A percentile compares a stretch with the other conserved stretches of the same genome.
Evolutionary conservation across 1,140 invertebrate species (phyloP).

Genomic region (Phortica variegata): DNA sequence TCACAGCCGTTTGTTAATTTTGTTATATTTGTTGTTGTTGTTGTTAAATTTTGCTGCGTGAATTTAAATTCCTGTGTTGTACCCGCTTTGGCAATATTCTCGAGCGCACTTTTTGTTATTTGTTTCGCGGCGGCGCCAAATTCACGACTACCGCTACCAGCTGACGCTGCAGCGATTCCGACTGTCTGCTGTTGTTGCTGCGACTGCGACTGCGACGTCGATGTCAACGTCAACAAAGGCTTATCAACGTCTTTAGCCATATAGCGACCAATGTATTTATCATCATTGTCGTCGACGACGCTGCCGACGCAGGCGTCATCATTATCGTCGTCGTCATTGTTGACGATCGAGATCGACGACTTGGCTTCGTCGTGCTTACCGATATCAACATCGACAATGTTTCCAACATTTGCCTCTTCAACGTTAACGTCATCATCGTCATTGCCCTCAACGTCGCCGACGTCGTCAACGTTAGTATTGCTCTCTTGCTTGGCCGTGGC

Average conservation of each 20-base stretch:
- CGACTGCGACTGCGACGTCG: constrained; percentile 9
- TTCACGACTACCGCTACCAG: constrained; percentile 36
- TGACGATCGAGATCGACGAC: constrained; percentile 4
- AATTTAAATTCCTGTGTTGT: constrained; percentile 67
- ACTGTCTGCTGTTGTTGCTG: constrained; percentile 20
- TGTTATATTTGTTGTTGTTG: background rate
- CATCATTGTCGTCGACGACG: background rate
- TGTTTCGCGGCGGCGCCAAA: constrained; percentile 50
- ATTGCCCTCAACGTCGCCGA: background rate
- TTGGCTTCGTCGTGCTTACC: background rate
- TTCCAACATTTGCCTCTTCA: constrained; percentile 15
- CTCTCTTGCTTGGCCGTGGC: background rate
- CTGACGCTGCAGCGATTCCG: constrained; percentile 19
- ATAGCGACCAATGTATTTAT: constrained; percentile 5
- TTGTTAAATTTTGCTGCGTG: too few species aligned
- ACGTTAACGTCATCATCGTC: constrained; percentile 10
- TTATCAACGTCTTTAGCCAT: too few species aligned
- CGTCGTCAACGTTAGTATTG: constrained; percentile 9
- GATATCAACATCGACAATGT: constrained; percentile 7
- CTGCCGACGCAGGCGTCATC: constrained; percentile 5
- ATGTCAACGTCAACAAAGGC: constrained; percentile 4
- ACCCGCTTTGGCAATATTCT: constrained; percentile 70
- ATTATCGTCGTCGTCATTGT: constrained; percentile 11
- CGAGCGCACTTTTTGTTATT: constrained; percentile 64
- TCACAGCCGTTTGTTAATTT: constrained; percentile 24